Evolutionary conservation across 2,797 vertebrate genomes (phyloP).

Genomic region (Silurus aristotelis): DNA sequence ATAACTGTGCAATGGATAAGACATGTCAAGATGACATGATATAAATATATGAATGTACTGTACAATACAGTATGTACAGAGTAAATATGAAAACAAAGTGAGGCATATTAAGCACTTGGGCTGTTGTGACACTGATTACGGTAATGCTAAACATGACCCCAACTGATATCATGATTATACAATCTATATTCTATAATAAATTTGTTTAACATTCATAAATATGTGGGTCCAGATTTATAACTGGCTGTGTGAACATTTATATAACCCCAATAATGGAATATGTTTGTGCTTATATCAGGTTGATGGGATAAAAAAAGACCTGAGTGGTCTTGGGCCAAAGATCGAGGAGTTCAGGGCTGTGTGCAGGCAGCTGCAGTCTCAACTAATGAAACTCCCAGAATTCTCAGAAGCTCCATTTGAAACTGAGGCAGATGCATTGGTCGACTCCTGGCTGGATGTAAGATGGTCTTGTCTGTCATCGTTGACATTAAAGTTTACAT

Average conservation of each 20-base stretch:
- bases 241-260: not conserved
- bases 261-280: not conserved
- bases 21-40: too few relatives aligned
- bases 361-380: conserved; percentile 87
- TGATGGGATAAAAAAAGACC: conserved; percentile 80
- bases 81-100: not conserved
- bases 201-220: not conserved
- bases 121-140: not conserved
- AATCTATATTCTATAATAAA: not conserved
- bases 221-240: too few relatives aligned
- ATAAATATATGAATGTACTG: too few relatives aligned
- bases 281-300: conserved; percentile 71
- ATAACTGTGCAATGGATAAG: too few relatives aligned
- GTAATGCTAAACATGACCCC: not conserved
- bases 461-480: conserved; percentile 49
- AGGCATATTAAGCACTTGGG: not conserved
- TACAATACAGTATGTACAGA: too few relatives aligned
- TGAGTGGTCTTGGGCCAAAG: conserved; percentile 73
- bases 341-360: conserved; percentile 86
- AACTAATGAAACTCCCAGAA: conserved; percentile 88
- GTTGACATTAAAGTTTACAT: not conserved
- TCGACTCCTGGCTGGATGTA: conserved; percentile 97
- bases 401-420: conserved; percentile 85
- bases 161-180: not conserved
- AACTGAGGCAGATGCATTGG: conserved; percentile 83